Conservation (phyloP, 2,797 vertebrate species). For the Alcedo quadribrachys region DNA sequence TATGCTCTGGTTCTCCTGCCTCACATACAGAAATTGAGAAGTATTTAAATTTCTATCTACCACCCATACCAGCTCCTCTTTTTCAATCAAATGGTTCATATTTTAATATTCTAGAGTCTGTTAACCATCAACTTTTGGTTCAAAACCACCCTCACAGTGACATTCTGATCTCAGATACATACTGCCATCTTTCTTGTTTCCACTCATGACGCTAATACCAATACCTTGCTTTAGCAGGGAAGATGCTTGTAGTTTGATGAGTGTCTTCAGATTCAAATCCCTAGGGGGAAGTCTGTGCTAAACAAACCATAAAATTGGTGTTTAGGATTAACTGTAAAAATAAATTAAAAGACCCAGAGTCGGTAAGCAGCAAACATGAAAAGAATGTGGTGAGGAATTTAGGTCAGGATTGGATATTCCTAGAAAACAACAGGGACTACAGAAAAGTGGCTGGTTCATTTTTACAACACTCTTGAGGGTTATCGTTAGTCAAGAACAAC, state of each 20-base stretch:
- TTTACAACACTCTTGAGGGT: not conserved
- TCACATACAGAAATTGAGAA: too few species aligned
- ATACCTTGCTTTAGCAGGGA: not conserved
- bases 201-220: not conserved
- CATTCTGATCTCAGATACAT: not conserved
- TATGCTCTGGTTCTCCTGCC: too few species aligned
- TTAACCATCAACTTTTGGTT: too few species aligned
- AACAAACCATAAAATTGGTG: not conserved
- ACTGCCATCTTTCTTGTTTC: not conserved
- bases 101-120: too few species aligned
- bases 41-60: too few species aligned
- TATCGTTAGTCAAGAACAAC: not conserved
- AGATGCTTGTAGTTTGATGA: not conserved
- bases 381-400: not conserved
- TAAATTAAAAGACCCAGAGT: not conserved
- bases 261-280: not conserved
- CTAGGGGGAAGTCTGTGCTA: not conserved
- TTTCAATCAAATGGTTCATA: too few species aligned
- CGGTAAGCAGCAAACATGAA: not conserved
- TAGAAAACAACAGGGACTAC: not conserved
- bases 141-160: not conserved
- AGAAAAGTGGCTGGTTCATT: not conserved
- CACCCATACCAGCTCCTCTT: too few species aligned
- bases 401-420: not conserved
- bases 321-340: constrained; percentile 7